Percentiles rank a stretch among this genome's conserved stretches.
phyloP scores from a whole-genome alignment of 1,140 invertebrate species.

The Rhopalosiphum maidis region DNA sequence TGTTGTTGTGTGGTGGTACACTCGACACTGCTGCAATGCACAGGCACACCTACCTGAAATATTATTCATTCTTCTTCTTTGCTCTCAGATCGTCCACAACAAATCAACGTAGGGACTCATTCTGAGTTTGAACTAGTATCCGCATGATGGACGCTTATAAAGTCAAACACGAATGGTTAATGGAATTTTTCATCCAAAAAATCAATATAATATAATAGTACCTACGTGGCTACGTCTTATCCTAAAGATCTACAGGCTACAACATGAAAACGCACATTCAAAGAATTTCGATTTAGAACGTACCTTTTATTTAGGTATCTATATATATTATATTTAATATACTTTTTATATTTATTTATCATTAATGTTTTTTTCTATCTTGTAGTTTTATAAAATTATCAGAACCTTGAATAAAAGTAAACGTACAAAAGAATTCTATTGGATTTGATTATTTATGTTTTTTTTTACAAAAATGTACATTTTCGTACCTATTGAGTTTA shows the following conservation, averaged over 20 bases:
- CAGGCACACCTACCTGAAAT: neutral
- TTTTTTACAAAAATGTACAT: neutral
- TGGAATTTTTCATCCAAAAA: neutral
- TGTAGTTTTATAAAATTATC: neutral
- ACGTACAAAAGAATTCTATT: neutral
- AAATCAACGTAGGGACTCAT: slow-evolving; percentile 32
- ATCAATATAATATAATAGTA: neutral
- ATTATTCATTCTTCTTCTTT: neutral
- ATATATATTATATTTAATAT: neutral
- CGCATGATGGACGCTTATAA: neutral
- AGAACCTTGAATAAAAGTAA: neutral
- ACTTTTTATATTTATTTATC: neutral
- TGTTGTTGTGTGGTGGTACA: neutral
- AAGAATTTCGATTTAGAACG: neutral
- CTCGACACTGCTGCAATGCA: neutral
- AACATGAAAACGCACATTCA: neutral
- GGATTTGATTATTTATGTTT: neutral
- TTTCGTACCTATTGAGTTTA: neutral
- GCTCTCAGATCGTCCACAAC: neutral
- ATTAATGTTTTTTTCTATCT: neutral
- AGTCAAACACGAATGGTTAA: neutral
- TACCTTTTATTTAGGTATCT: neutral
- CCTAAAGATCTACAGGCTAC: neutral
- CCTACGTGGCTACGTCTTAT: neutral
- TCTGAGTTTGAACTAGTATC: neutral